Evolutionary conservation across 2,888 invertebrate genomes (phyloP), one percentile per base, ranked within the genome.

Genomic region (Nephrotoma guestfalica): DNA sequence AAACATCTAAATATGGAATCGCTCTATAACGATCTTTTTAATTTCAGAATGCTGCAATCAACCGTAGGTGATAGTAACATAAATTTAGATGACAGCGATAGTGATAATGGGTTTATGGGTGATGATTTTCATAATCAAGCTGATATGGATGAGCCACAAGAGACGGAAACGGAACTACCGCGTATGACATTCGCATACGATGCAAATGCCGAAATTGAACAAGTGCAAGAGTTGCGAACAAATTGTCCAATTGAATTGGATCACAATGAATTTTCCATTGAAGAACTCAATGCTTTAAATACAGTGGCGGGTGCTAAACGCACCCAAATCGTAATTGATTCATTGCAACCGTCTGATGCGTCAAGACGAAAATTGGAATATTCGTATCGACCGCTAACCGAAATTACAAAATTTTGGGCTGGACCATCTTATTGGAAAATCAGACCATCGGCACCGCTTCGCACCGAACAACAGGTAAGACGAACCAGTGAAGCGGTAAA

Each of bases 371-470:
- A 90, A 87, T 92, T 94, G 83, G 96, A 96, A 91, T 96, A 96
- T 91, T 95, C 95, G 0, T 96, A 95, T 94, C 90, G 93, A 92
- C 90, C 93, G 90, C 89, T 90, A 91, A 92, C 90, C 88, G 91
- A 90, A 89, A 91, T 92, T 11, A 90, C 90, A 57, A 91, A 91
- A 87, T 91, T 94, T 88, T 97, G 97, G 97, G 96, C 96, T 40
- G 97, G 97, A 0, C 97, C 97, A 43, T 92, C 94, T 84, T 96
- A 97, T 91, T 97, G 97, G 97, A 95, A 95, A 89, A 93, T 95
- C 83, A 94, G 93, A 89, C 93, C 93, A 3, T n/a, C 86, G 41
- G 47, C 11, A 30, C 30, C 30, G 13, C 6, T 51, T 51, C 86
- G 30, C 7, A 15, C 41, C 15, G 57, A 57, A 11, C 42, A 18